Evolutionary conservation across 2,888 invertebrate species (phyloP).

Genomic region (Conistra vaccinii): DNA sequence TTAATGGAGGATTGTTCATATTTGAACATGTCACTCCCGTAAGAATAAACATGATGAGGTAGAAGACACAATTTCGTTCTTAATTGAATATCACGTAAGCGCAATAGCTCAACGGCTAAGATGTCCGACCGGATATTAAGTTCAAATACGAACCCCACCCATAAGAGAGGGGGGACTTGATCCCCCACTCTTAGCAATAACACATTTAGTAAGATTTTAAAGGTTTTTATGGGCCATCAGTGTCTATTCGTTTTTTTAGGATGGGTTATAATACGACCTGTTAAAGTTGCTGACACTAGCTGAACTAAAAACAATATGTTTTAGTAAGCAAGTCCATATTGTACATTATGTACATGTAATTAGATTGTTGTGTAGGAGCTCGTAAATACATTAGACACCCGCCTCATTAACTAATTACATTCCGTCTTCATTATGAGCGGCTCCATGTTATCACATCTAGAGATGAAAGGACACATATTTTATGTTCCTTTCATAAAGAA

Average conservation of each 20-base stretch:
- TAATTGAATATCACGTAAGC: not conserved
- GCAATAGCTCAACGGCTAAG: not conserved
- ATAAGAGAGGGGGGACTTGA: no score
- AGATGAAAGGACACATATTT: conserved; percentile 35
- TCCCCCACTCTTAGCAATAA: not conserved
- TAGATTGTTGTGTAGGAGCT: conserved; percentile 13
- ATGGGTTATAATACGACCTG: not conserved
- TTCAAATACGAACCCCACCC: not conserved
- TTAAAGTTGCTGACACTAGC: not conserved
- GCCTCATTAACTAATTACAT: conserved; percentile 56
- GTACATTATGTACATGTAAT: conserved; percentile 16
- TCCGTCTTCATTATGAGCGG: conserved; percentile 33
- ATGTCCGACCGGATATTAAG: not conserved
- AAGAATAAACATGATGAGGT: no score
- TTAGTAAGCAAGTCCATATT: not conserved
- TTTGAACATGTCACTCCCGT: no score
- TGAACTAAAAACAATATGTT: not conserved
- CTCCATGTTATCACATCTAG: not conserved
- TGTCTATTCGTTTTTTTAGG: not conserved
- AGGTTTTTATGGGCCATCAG: no score
- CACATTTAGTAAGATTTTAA: not conserved
- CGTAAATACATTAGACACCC: conserved; percentile 32
- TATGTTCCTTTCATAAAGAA: conserved; percentile 6
- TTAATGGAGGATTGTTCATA: no score
- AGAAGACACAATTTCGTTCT: not conserved